These are phyloP conservation scores for Bellardia bayeri DNA, from an alignment of 2,888 invertebrate genomes.

Conservation along the genomic window DNA sequence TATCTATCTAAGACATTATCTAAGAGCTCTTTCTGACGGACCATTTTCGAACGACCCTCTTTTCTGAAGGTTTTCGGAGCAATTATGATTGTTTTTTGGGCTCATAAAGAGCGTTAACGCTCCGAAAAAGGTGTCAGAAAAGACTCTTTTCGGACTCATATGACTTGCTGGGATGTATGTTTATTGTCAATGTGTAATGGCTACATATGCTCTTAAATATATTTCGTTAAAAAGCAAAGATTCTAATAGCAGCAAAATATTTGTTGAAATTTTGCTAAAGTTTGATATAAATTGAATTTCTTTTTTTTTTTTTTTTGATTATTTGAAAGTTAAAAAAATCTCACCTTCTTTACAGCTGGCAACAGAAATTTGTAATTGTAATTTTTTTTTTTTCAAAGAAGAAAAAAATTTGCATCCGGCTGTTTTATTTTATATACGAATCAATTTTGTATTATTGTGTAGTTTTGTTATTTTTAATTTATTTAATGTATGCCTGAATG, in stretches of 20 bases:
- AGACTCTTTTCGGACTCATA: no score
- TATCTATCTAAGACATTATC: no score
- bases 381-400: neutral
- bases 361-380: neutral
- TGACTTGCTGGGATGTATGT: no score
- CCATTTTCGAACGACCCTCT: no score
- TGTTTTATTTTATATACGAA: constrained; percentile 35
- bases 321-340: neutral
- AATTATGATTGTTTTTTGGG: no score
- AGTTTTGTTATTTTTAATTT: neutral
- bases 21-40: no score
- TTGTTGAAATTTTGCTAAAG: neutral
- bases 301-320: neutral
- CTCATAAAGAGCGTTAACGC: no score
- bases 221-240: neutral
- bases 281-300: neutral
- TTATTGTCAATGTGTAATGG: constrained; percentile 56
- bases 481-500: constrained; percentile 8
- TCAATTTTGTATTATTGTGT: neutral
- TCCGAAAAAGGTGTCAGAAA: no score
- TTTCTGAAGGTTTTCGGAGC: no score
- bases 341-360: neutral
- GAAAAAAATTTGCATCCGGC: constrained; percentile 23
- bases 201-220: constrained; percentile 47
- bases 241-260: constrained; percentile 27